Base-by-base conservation (phyloP, 2,888 invertebrate genomes). In the Tenthredo distinguenda region DNA sequence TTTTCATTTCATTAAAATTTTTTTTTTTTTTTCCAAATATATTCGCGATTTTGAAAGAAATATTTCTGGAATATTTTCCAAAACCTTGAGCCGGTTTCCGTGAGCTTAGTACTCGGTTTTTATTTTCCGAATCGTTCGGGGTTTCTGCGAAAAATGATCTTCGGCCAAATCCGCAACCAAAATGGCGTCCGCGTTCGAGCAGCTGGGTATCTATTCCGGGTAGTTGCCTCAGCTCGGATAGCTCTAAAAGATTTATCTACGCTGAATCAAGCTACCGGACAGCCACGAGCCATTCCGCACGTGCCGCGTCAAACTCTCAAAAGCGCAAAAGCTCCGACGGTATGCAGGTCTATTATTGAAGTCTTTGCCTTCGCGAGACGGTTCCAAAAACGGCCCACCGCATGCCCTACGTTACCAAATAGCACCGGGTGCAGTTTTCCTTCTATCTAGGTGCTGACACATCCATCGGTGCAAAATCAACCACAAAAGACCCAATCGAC, bases 261-360 rank as follows among this genome's bases (percentile, higher is more conserved):
- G 88, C 87, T 90, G 90, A 90, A 91, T 91, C 90, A 89, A 91
- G 90, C 88, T 87, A 85, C 86, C 81, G 83, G 86, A 84, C 77
- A 77, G 84, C 58, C 74, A 83, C 26, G 21, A 40, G 58, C 62
- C 72, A 84, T 71, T 72, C 65, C 84, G 76, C 79, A 50, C 85
- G 74, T 85, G 37, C 85, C 86, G 87, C 87, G 85, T 84, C 85
- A 86, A 87, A 50, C 88, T 92, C 91, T 92, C 91, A 92, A 92
- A 91, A 91, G 79, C n/a, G 79, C 79, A 81, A 81, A 81, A 81
- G 79, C 62, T 37, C 62, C 79, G n/a, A 21, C 37, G 79, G 79
- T 62, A 90, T 91, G 90, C 91, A 91, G 90, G 91, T 92, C 92
- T 92, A 92, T 92, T 92, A 92, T 92, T 92, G 91, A 92, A 91